Conservation (phyloP, 2,113 vertebrate genomes). For the Spea multiplicata region DNA sequence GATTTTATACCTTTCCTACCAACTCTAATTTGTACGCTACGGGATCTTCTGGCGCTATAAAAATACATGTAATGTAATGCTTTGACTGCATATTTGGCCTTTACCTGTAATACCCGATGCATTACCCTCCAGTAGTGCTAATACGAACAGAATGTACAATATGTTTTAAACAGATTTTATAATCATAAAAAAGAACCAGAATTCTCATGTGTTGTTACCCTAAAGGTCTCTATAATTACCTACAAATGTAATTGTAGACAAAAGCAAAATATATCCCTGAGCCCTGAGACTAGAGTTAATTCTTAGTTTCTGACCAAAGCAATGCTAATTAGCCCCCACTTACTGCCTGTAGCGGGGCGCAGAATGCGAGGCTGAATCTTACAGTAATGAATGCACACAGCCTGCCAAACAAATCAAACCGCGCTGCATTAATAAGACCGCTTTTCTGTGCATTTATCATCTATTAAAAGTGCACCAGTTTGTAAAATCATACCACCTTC, state of each 20-base stretch:
- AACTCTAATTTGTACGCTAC: no score
- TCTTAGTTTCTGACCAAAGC: constrained; percentile 66
- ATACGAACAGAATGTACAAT: background rate
- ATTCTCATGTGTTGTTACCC: constrained; percentile 4
- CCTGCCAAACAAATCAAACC: constrained; percentile 60
- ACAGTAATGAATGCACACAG: constrained; percentile 70
- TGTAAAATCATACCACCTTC: constrained; percentile 73
- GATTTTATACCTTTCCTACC: no score
- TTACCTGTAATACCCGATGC: background rate
- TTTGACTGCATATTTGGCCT: no score
- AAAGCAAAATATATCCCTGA: constrained; percentile 52
- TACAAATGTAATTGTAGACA: constrained; percentile 47
- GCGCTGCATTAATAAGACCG: constrained; percentile 70
- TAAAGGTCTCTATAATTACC: constrained; percentile 43
- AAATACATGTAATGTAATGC: no score
- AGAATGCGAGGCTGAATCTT: constrained; percentile 56
- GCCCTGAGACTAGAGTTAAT: constrained; percentile 65
- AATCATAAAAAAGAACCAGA: constrained; percentile 5
- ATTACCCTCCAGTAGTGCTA: background rate
- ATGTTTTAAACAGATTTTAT: constrained; percentile 14
- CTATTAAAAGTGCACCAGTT: constrained; percentile 74
- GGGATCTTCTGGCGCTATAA: no score
- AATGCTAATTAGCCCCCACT: constrained; percentile 60
- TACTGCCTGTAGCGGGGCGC: constrained; percentile 32
- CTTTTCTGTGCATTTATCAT: constrained; percentile 77